Evolutionary conservation across 2,113 vertebrate genomes (phyloP), one percentile per base, ranked within the genome.

Genomic region (Varanus salvator): DNA sequence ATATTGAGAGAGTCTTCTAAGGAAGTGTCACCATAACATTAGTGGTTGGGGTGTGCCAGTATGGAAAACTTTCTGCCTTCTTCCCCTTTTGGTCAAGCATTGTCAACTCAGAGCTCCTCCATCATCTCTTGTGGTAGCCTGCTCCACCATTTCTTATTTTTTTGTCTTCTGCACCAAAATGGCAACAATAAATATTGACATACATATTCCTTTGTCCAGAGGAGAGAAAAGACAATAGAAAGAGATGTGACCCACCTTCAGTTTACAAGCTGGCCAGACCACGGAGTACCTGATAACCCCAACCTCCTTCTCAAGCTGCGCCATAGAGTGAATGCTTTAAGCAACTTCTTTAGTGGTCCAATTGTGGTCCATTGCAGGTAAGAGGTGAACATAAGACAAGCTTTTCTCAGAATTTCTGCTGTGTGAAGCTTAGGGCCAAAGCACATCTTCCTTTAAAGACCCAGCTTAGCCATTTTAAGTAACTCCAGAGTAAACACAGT

Each of bases 241-340:
- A 97, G 99, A 91, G 98, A 98, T 54, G 97, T 99, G 90, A 99
- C 98, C 15, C 99, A 99, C 84, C 98, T 99, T 93, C 99, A 99
- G 94, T 99, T 99, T 95, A 98, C 97, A 86, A 99, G 98, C 84
- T 99, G 99, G 99, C 99, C 99, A 0, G 99, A 99, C 92, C 99
- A 99, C 0, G 99, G 99, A 0, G 98, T 99, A 0, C 99, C 99
- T 0, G 98, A 97, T 1, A 98, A 99, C 48, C 97, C 99, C 0
- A 98, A 99, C 88, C 98, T 99, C 74, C 98, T 99, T 23, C 98
- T 99, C 78, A 99, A 98, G 89, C 97, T 99, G 31, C 97, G 99
- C 6, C 96, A 98, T 44, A 97, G 99, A 69, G 98, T 99, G 91
- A 99, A 99, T 0, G 95, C 98, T 44, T 98, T 99, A 95, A 99